Evolutionary conservation across 1,140 invertebrate genomes (phyloP).

Genomic region (Hydropsyche tenuis): DNA sequence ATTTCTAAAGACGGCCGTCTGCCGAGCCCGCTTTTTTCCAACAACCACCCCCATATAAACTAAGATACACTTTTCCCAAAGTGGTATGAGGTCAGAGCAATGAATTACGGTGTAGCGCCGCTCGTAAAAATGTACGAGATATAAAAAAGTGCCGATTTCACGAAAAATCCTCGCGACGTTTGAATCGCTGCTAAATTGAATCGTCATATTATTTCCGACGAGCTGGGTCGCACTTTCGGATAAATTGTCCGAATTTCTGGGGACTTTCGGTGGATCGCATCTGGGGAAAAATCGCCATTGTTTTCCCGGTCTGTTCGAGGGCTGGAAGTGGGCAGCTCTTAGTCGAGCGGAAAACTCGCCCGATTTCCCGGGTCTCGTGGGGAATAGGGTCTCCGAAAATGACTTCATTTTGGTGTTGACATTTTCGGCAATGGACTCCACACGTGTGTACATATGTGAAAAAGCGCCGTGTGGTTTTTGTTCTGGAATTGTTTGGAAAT

Average conservation of each 20-base stretch:
- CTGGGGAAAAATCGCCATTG: not conserved
- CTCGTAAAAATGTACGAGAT: too few relatives aligned
- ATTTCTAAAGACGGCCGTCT: not conserved
- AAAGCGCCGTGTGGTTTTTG: too few relatives aligned
- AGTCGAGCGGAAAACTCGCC: conserved; percentile 18
- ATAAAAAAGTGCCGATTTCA: not conserved
- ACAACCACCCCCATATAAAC: not conserved
- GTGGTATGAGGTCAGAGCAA: not conserved
- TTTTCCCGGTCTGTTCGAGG: not conserved
- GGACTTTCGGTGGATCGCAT: not conserved
- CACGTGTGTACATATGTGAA: too few relatives aligned
- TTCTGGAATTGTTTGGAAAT: too few relatives aligned
- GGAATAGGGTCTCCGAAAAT: conserved; percentile 2
- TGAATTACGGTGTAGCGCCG: not conserved
- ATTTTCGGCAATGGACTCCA: conserved; percentile 1
- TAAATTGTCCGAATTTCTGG: not conserved
- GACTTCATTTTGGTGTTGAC: conserved; percentile 11
- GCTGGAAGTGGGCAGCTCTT: not conserved
- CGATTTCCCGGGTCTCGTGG: not conserved
- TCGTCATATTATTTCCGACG: not conserved
- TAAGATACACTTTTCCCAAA: not conserved
- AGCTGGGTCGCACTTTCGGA: not conserved
- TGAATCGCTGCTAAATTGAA: not conserved
- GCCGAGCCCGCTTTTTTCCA: not conserved
- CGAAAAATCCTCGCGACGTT: not conserved